A percentile compares a stretch with the other conserved stretches of the same genome.
These are phyloP conservation scores for Amblyraja radiata DNA, from an alignment of 2,797 vertebrate genomes.

Conservation along the genomic window DNA sequence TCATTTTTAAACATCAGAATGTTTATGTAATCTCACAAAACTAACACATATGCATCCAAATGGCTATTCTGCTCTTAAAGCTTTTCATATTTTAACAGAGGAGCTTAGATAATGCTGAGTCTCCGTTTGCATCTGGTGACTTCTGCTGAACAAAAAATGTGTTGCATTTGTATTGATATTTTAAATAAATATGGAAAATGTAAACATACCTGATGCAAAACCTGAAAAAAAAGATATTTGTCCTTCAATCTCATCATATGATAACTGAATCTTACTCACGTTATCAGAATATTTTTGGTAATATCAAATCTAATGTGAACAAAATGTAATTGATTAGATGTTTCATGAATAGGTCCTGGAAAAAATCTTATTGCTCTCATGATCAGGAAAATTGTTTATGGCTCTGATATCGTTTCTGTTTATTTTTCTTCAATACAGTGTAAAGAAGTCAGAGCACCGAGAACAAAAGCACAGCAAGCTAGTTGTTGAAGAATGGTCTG, in stretches of 20 bases:
- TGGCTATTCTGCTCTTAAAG: neutral
- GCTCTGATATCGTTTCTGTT: neutral
- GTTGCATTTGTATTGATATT: neutral
- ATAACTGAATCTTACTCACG: neutral
- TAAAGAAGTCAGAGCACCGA: conserved; percentile 65
- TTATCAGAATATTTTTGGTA: neutral
- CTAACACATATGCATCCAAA: neutral
- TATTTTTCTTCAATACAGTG: conserved; percentile 48
- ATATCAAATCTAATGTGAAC: neutral
- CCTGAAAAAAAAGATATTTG: neutral
- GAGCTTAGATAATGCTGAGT: neutral
- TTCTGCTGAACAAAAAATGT: neutral
- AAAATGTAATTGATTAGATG: neutral
- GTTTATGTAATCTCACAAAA: neutral
- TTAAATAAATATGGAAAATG: neutral
- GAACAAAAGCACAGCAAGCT: conserved; percentile 71
- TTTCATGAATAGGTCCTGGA: neutral
- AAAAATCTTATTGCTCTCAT: neutral
- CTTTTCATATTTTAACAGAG: neutral
- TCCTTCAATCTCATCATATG: neutral
- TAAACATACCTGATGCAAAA: neutral
- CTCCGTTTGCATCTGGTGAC: neutral
- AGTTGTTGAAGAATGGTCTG: conserved; percentile 85
- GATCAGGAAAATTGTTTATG: neutral
- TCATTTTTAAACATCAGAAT: neutral